Evolutionary conservation across 2,797 vertebrate genomes (phyloP).

Genomic region (Meda fulgida): DNA sequence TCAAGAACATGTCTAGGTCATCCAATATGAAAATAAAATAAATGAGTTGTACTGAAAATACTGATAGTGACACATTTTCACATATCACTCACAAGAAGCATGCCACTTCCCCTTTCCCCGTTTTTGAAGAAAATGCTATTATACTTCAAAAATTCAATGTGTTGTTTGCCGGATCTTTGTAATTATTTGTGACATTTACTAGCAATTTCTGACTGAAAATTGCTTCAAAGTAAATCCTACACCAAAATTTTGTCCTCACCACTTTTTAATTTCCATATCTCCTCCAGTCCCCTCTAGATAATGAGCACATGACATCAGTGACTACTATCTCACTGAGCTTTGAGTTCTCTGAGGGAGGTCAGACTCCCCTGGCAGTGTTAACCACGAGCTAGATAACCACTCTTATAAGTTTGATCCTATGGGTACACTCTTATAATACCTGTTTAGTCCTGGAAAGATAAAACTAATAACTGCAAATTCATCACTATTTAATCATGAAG

Average conservation of each 20-base stretch:
- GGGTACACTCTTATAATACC: not conserved
- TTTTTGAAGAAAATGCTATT: not conserved
- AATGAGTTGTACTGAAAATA: not conserved
- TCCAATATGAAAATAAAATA: not conserved
- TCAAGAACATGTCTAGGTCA: not conserved
- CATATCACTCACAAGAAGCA: not conserved
- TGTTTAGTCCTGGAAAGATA: not conserved
- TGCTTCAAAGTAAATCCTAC: not conserved
- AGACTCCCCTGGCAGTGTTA: not conserved
- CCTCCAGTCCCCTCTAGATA: not conserved
- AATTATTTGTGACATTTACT: not conserved
- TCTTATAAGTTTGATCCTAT: not conserved
- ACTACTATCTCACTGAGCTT: not conserved
- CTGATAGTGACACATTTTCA: not conserved
- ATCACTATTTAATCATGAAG: not conserved
- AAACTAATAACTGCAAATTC: not conserved
- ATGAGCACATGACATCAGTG: conserved; percentile 1
- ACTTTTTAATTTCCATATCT: conserved; percentile 10
- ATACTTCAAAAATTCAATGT: no score
- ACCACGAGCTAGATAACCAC: not conserved
- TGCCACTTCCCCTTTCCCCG: not conserved
- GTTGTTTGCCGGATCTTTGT: not conserved
- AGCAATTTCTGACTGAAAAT: not conserved
- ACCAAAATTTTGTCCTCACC: not conserved
- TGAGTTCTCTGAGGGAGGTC: not conserved